A percentile compares a stretch with the other conserved stretches of the same genome.
phyloP scores from a whole-genome alignment of 1,140 invertebrate species.

The Antheraea mylitta region DNA sequence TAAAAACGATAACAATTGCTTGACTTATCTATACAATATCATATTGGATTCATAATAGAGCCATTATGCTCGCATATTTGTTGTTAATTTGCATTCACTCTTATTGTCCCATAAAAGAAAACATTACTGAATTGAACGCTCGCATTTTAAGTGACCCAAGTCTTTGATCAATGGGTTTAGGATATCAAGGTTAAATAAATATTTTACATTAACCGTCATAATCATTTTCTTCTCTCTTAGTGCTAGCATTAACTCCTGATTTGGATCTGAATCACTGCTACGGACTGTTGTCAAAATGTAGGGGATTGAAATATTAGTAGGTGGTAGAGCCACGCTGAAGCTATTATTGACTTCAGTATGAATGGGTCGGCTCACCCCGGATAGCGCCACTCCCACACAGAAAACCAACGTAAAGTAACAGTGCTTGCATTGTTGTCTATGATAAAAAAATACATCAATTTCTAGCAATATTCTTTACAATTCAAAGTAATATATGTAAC shows the following conservation, averaged over 20 bases:
- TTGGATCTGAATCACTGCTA: no score
- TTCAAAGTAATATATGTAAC: background rate
- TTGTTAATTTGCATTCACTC: background rate
- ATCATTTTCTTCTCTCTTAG: no score
- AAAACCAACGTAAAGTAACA: no score
- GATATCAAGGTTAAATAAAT: no score
- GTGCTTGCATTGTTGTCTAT: background rate
- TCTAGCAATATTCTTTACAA: background rate
- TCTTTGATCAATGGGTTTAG: background rate
- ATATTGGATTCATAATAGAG: background rate
- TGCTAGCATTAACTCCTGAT: no score
- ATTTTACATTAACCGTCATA: no score
- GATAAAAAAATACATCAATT: background rate
- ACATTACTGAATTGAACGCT: background rate
- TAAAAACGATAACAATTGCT: background rate
- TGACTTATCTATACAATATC: background rate
- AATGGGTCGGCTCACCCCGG: no score
- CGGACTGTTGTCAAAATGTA: no score
- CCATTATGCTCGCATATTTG: background rate
- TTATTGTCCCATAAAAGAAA: background rate
- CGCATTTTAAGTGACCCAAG: background rate
- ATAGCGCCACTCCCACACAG: no score
- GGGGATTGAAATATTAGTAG: no score
- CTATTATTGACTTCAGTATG: no score
- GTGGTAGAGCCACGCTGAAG: no score